Evolutionary conservation across 1,140 invertebrate genomes (phyloP), one percentile per base, ranked within the genome.

Genomic region (Nebria ingens): DNA sequence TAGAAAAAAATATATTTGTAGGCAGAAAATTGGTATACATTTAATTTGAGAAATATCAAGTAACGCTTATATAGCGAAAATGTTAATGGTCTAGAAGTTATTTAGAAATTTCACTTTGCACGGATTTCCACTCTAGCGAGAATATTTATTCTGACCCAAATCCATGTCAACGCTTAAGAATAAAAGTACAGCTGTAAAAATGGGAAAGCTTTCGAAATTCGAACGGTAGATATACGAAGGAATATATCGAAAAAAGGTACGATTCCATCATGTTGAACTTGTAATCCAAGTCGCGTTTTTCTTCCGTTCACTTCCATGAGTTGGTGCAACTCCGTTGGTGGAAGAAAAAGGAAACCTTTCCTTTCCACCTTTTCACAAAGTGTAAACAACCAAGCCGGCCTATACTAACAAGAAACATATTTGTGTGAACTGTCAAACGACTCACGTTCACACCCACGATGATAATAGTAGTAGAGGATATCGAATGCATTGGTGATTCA

Each of bases 171-270:
- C 40, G 40, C 40, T 45, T 45, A 12, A 17, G 40, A 45, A 45
- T 45, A 45, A 45, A 45, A 45, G 40, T 45, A 17, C 40, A 45
- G 40, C 40, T 45, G 40, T 45, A 45, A 45, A 45, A 45, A 45
- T 45, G 40, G 40, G 3, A 17, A 45, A 17, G 6, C 3, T 11
- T 11, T 45, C n/a, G 25, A 9, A 45, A 45, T 12, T 45, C 15
- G 40, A 45, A 45, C 40, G 15, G 15, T 4, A 13, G 4, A 13
- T 6, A 29, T 29, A 29, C 25, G 25, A 29, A 29, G 13, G 25
- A 29, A 29, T 6, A 17, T 45, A 11, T 45, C 40, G 40, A 17
- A 17, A 29, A 29, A 45, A 45, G 40, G 6, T 45, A 12, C 17
- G 6, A 6, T 29, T 29, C 13, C 4, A 6, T 29, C 25, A 6